Conservation (phyloP, 2,888 invertebrate species). For the Petrophora chlorosata region DNA sequence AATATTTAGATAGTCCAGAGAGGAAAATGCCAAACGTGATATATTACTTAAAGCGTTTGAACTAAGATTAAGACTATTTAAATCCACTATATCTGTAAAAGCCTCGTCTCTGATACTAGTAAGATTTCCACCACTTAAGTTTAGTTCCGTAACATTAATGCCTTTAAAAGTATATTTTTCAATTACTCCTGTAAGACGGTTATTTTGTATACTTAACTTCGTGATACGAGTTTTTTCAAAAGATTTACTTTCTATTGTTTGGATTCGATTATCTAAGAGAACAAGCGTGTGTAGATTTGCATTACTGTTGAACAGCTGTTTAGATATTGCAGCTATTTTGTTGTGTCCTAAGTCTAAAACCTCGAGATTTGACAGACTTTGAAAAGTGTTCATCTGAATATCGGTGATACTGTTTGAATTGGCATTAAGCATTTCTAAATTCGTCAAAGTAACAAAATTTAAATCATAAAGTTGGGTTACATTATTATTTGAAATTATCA, state of each 20-base stretch:
- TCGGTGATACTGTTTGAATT: conserved; percentile 3
- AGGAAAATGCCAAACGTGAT: conserved; percentile 23
- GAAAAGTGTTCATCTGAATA: conserved; percentile 9
- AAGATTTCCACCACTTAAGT: conserved; percentile 24
- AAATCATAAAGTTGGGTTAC: conserved; percentile 3
- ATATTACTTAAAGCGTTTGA: conserved; percentile 21
- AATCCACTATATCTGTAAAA: conserved; percentile 21
- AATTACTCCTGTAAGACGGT: conserved; percentile 19
- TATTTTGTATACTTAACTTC: conserved; percentile 20
- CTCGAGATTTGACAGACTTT: conserved; percentile 10
- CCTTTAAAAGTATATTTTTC: conserved; percentile 25
- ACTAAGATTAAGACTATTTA: conserved; percentile 24
- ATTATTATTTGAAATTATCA: conserved; percentile 12
- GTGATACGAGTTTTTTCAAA: conserved; percentile 22
- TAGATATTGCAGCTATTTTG: conserved; percentile 13
- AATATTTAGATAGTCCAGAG: conserved; percentile 10
- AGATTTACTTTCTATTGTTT: conserved; percentile 21
- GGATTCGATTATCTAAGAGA: conserved; percentile 22
- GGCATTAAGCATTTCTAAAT: conserved; percentile 14
- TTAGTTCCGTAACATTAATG: conserved; percentile 19
- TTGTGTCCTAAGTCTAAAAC: conserved; percentile 29
- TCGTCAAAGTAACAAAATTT: conserved; percentile 10
- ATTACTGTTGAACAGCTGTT: conserved; percentile 19
- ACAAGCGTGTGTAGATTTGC: conserved; percentile 15
- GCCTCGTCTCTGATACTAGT: conserved; percentile 18